Conservation (phyloP, 2,888 invertebrate species). For the Vannuccia rotundouncinata region DNA sequence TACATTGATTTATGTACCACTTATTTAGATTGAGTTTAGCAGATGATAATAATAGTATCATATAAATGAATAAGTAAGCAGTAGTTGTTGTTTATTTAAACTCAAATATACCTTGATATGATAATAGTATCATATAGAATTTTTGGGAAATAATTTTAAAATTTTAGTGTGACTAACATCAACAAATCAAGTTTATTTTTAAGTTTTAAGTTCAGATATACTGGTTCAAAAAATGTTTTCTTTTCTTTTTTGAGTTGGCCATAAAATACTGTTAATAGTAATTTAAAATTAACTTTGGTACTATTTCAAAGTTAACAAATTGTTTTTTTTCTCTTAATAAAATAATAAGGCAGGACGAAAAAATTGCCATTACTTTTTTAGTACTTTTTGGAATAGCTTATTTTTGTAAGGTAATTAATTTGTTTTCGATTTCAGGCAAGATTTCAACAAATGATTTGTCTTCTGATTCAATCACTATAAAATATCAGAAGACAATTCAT, state of each 20-base stretch:
- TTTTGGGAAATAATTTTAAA: no score
- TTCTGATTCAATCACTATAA: not conserved
- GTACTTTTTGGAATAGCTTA: not conserved
- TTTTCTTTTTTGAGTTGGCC: no score
- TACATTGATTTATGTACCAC: constrained; percentile 6
- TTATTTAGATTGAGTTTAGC: constrained; percentile 14
- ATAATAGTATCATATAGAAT: no score
- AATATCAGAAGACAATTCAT: not conserved
- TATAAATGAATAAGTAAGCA: not conserved
- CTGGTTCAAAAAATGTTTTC: no score
- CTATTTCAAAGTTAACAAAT: no score
- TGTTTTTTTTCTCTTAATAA: no score
- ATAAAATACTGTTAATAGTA: no score
- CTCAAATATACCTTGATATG: no score
- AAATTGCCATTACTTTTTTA: not conserved
- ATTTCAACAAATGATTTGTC: not conserved
- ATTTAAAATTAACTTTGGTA: no score
- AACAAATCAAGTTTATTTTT: constrained; percentile 5
- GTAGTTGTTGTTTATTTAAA: no score
- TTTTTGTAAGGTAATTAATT: not conserved
- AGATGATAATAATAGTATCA: not conserved
- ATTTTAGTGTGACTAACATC: not conserved
- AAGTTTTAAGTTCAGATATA: no score
- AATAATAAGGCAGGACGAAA: no score
- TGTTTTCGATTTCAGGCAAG: not conserved